phyloP scores from a whole-genome alignment of 2,797 vertebrate species.

The Trachurus trachurus region DNA sequence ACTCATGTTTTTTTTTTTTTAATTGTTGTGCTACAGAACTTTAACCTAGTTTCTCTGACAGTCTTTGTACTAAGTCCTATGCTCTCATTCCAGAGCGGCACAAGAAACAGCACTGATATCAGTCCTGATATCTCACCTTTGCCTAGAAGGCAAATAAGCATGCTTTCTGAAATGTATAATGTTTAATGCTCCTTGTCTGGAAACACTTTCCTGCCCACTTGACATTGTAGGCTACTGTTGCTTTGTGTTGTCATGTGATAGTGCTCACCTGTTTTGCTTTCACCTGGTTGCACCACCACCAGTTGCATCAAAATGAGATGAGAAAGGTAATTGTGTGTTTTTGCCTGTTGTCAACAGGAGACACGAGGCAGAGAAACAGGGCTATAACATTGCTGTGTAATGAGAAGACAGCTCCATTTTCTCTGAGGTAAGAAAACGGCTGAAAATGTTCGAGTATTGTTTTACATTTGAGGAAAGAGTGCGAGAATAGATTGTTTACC shows the following conservation, averaged over 20 bases:
- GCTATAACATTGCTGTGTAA: conserved; percentile 38
- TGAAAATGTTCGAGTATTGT: not conserved
- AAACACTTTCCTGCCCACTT: not conserved
- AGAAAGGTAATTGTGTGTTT: conserved; percentile 9
- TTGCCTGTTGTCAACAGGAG: conserved; percentile 50
- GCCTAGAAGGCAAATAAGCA: not conserved
- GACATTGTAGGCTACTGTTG: not conserved
- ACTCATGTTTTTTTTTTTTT: not conserved
- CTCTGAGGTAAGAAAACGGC: conserved; percentile 33
- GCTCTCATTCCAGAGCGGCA: not conserved
- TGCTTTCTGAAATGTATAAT: not conserved
- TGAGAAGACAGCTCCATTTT: not conserved
- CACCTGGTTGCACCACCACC: not conserved
- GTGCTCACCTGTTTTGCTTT: not conserved
- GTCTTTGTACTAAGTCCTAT: not conserved
- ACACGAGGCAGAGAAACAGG: conserved; percentile 8
- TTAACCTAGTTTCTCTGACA: not conserved
- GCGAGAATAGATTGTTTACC: not conserved
- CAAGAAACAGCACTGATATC: not conserved
- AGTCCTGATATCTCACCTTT: not conserved
- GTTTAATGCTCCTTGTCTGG: not conserved
- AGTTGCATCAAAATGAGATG: not conserved
- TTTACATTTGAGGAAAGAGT: not conserved
- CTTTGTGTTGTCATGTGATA: not conserved
- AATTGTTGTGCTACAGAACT: not conserved